phyloP scores from a whole-genome alignment of 2,888 invertebrate species.

The Argyresthia goedartella region DNA sequence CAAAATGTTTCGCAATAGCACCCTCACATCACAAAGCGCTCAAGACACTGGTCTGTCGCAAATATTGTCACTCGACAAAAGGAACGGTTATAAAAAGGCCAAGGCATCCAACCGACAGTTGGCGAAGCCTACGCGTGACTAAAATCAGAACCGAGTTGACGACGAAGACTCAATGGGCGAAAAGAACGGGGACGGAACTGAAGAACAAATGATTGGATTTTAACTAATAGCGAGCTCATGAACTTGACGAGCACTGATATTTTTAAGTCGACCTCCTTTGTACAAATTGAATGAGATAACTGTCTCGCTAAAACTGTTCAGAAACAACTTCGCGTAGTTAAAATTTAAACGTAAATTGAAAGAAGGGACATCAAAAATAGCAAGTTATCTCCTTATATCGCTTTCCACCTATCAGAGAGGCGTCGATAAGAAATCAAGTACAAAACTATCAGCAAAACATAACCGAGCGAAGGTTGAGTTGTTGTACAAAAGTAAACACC shows the following conservation, averaged over 20 bases:
- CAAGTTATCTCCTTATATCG: no score
- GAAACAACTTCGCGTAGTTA: background rate
- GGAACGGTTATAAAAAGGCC: conserved; percentile 20
- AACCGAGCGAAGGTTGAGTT: no score
- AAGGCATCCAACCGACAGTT: conserved; percentile 41
- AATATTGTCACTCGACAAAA: background rate
- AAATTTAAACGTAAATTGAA: background rate
- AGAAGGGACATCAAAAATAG: background rate
- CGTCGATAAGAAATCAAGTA: no score
- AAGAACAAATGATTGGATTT: conserved; percentile 23
- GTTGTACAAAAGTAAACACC: no score
- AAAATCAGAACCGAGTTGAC: conserved; percentile 29
- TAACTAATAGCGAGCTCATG: conserved; percentile 12
- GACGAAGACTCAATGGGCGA: conserved; percentile 27
- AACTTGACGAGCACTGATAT: conserved; percentile 3
- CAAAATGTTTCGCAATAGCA: no score
- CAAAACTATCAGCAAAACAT: no score
- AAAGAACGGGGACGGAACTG: conserved; percentile 30
- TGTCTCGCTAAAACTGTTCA: background rate
- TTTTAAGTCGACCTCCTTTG: conserved; percentile 1
- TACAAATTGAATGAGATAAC: background rate
- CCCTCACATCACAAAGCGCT: no score
- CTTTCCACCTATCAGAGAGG: no score
- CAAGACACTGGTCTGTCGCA: no score
- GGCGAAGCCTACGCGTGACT: conserved; percentile 52